Base-by-base conservation (phyloP, 1,140 invertebrate genomes). In the Adelges cooleyi region DNA sequence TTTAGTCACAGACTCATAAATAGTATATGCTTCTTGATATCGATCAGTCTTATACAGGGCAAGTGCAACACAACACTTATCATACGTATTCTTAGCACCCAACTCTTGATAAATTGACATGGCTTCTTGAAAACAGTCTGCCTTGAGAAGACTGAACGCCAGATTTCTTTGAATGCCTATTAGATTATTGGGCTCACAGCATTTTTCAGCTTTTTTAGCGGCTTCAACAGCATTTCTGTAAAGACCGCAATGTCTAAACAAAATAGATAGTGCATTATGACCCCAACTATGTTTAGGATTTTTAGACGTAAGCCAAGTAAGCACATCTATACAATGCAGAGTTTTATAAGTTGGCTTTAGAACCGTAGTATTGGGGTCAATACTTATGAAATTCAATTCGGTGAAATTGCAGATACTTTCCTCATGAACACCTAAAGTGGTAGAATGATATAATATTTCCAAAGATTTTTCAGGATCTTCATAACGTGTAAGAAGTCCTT, bases 391-490 rank as follows among this genome's bases (percentile, higher is more conserved):
- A 3, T 25, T 56, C n/a, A 8, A 20, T 44, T 59, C 38, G 8
- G 38, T 59, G 20, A 27, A 59, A 46, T 18, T 17, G n/a, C 40
- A 59, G 18, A 59, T 13, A 2, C 54, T 59, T 2, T 59, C 54
- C 13, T 44, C 40, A 6, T 46, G 54, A 18, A 18, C 8, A 8
- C 54, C 54, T 44, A 59, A 59, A 25, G 54, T 59, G 1, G 54
- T 44, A 13, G 54, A 59, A 46, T 59, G 54, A 23, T 59, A 59
- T 11, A 59, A 59, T 5, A 59, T 13, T 5, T 59, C 54, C 2
- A 1, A 27, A 11, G 54, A 59, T n/a, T 20, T 25, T 20, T 6
- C 25, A 17, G 17, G 23, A 25, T 59, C 42, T 25, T 59, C 54
- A 27, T n/a, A 42, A 23, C 4, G 29, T 3, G 20, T 42, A 22